Base-by-base conservation (phyloP, 2,888 invertebrate species). In the Augiades crinisus region DNA sequence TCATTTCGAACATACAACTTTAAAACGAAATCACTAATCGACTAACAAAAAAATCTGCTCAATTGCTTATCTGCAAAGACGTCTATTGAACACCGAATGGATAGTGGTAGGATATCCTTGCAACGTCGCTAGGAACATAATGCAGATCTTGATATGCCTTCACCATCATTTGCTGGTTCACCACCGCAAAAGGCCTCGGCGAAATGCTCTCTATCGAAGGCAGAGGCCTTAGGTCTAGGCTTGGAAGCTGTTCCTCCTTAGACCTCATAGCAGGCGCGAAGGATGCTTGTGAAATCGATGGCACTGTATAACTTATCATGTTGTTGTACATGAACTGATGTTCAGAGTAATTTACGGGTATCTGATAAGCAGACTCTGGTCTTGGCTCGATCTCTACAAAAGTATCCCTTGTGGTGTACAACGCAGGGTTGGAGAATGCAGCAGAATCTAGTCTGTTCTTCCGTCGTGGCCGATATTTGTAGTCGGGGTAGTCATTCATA, bases 401-500 rank as follows among this genome's bases (percentile, higher is more conserved):
- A 1, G 75, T 74, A 8, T 82, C 87, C 47, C 85, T 68, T 0
- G 77, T 71, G 0, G 75, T 60, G 38, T 83, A 86, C 1, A 81
- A 61, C 0, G 76, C 67, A 36, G 81, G 74, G 53, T 67, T 81
- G 0, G 72, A 61, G 50, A 77, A 86, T 0, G 68, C 56, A 1
- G 82, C 67, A 1, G 82, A 72, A 0, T 89, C 88, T 1, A 90
- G 63, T 58, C 93, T 88, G 10, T 92, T 92, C 69, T 93, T 93
- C 54, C 93, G 79, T 41, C 92, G 75, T 0, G 94, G 93, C 5
- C 93, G 78, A 67, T 94, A 94, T 72, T 94, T 94, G 75, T 94
- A 94, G 62, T 94, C 93, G 0, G 94, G 94, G 62, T 94, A 92
- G 47, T 94, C 93, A 64, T 92, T 92, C 93, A 93, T 94, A 77